phyloP scores from a whole-genome alignment of 2,113 vertebrate genomes.

The Podilymbus podiceps region DNA sequence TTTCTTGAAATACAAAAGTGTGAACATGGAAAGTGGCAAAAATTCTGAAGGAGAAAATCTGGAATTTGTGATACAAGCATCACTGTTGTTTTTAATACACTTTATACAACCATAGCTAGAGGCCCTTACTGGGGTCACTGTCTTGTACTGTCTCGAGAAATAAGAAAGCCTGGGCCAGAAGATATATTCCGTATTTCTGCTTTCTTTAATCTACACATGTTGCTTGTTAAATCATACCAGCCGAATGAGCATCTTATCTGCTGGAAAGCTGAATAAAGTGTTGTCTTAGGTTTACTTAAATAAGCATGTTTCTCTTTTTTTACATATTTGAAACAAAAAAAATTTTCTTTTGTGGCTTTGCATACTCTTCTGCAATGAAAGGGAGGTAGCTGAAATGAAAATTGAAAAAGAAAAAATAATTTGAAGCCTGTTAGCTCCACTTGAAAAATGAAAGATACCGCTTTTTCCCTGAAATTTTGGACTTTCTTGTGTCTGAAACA shows the following conservation, averaged over 20 bases:
- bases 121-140: neutral
- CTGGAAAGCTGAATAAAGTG: neutral
- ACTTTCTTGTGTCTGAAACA: neutral
- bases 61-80: neutral
- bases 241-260: neutral
- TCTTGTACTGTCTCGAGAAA: neutral
- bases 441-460: neutral
- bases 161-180: neutral
- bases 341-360: neutral
- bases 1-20: neutral
- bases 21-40: neutral
- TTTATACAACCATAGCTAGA: neutral
- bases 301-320: neutral
- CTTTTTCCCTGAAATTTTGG: neutral
- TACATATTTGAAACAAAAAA: neutral
- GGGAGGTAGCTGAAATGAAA: neutral
- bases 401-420: neutral
- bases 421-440: accelerated
- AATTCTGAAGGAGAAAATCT: neutral
- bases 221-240: neutral
- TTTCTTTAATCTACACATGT: neutral
- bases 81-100: neutral
- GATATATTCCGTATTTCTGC: neutral
- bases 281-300: neutral
- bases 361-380: neutral